Conservation (phyloP, 2,113 vertebrate species). For the Hippocampus abdominalis region DNA sequence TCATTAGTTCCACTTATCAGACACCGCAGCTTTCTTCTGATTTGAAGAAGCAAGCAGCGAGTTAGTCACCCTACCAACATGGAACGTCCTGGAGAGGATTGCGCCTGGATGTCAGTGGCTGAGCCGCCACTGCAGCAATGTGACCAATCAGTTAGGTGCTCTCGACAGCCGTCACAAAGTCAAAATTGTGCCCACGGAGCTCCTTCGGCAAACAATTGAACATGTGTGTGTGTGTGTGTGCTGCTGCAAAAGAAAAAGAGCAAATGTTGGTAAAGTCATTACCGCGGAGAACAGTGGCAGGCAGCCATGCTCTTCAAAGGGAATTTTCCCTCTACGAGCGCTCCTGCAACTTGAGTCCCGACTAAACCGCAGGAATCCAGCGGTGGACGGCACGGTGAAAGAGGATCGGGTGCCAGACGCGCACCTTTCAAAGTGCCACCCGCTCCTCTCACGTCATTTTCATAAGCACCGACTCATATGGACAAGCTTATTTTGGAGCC, state of each 20-base stretch:
- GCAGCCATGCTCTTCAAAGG: slow-evolving; percentile 64
- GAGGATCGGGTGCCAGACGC: slow-evolving; percentile 52
- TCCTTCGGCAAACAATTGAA: slow-evolving; percentile 35
- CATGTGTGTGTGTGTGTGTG: slow-evolving; percentile 44
- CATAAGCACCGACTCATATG: slow-evolving; percentile 51
- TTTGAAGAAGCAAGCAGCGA: slow-evolving; percentile 34
- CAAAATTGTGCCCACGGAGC: slow-evolving; percentile 38
- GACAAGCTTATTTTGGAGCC: slow-evolving; percentile 51
- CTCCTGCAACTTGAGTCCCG: slow-evolving; percentile 62
- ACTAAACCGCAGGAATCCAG: slow-evolving; percentile 73
- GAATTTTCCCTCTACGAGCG: slow-evolving; percentile 68
- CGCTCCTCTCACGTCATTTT: slow-evolving; percentile 50
- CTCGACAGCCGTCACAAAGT: slow-evolving; percentile 45
- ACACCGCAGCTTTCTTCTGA: slow-evolving; percentile 43
- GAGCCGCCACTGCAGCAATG: slow-evolving; percentile 12
- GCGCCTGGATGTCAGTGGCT: slow-evolving; percentile 19
- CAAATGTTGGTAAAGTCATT: slow-evolving; percentile 70
- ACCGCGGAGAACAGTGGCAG: slow-evolving; percentile 62
- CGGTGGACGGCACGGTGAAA: slow-evolving; percentile 63
- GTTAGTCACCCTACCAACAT: slow-evolving; percentile 54
- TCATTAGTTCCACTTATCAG: slow-evolving; percentile 62
- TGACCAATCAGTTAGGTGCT: slow-evolving; percentile 33
- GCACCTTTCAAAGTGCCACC: slow-evolving; percentile 61
- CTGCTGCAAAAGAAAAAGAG: slow-evolving; percentile 37
- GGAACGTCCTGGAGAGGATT: slow-evolving; percentile 11